Conservation (phyloP, 37 sponge, comb jelly and placozoan genomes). For the Ephydatia muelleri region DNA sequence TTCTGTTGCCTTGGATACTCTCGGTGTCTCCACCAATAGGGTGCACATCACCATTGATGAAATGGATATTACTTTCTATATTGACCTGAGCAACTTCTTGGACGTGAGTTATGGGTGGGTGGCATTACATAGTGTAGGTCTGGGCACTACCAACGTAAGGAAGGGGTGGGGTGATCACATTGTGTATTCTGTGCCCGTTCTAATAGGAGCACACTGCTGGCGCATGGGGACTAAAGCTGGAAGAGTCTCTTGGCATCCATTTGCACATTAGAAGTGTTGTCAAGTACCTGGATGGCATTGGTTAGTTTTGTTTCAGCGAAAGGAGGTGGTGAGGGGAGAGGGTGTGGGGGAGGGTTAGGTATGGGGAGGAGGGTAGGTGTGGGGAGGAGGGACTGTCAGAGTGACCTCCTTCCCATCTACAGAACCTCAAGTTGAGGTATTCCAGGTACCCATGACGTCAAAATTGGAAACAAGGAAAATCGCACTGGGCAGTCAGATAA, state of each 20-base stretch:
- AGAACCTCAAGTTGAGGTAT: conserved; percentile 65
- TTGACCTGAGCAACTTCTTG: conserved; percentile 66
- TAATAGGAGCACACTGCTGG: conserved; percentile 59
- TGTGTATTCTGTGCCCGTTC: neutral
- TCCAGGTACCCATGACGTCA: conserved; percentile 27
- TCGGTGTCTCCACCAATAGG: conserved; percentile 11
- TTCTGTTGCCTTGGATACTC: neutral
- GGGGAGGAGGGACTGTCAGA: neutral
- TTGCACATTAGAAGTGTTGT: conserved; percentile 49
- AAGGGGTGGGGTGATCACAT: neutral
- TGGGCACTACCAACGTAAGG: neutral
- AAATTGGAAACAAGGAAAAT: conserved; percentile 34
- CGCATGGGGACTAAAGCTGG: conserved; percentile 74
- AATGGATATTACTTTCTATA: conserved; percentile 66
- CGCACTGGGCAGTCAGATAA: conserved; percentile 41
- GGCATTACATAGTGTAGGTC: neutral
- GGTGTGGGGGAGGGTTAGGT: neutral
- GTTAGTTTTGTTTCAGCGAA: conserved; percentile 12
- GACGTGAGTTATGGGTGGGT: conserved; percentile 39
- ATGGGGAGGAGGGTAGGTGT: neutral
- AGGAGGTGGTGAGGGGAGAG: neutral
- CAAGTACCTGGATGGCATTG: conserved; percentile 70
- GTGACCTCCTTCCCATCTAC: neutral
- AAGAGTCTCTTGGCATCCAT: conserved; percentile 50
- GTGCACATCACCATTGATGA: conserved; percentile 76